Percentiles rank a stretch among this genome's conserved stretches.
Conservation (phyloP, 2,888 invertebrate species). For the Amorpha juglandis region DNA sequence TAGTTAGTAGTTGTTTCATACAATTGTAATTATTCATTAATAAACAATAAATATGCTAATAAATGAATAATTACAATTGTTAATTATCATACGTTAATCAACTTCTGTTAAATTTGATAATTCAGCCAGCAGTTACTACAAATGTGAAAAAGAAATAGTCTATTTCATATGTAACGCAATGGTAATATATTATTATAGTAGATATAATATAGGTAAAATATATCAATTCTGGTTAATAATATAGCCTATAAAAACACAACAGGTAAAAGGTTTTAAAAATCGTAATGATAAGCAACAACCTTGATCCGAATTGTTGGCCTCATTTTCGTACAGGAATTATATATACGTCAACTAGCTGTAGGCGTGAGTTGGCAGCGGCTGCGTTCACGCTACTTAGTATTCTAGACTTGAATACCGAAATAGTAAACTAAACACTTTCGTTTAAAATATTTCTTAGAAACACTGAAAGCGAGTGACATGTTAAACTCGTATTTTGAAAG, state of each 20-base stretch:
- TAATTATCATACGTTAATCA: no score
- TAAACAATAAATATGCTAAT: no score
- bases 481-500: slow-evolving; percentile 4
- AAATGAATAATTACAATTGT: no score
- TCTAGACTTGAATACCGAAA: slow-evolving; percentile 23
- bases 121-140: no score
- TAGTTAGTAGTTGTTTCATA: no score
- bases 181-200: no score
- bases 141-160: no score
- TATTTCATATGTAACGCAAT: no score
- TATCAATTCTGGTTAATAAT: no score
- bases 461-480: slow-evolving; percentile 30
- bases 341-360: slow-evolving; percentile 38
- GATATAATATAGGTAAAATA: no score
- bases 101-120: no score
- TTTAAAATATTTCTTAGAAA: slow-evolving; percentile 51
- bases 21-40: no score
- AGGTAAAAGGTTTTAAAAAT: background rate
- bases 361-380: slow-evolving; percentile 32
- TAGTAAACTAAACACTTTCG: slow-evolving; percentile 51
- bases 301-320: slow-evolving; percentile 17
- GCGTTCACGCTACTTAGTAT: slow-evolving; percentile 29
- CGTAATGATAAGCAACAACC: slow-evolving; percentile 7
- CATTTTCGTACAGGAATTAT: slow-evolving; percentile 42
- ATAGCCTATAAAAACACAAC: background rate